Percentiles rank a stretch among this genome's conserved stretches.
Conservation (phyloP, 2,113 vertebrate species). For the Lamprotornis superbus region DNA sequence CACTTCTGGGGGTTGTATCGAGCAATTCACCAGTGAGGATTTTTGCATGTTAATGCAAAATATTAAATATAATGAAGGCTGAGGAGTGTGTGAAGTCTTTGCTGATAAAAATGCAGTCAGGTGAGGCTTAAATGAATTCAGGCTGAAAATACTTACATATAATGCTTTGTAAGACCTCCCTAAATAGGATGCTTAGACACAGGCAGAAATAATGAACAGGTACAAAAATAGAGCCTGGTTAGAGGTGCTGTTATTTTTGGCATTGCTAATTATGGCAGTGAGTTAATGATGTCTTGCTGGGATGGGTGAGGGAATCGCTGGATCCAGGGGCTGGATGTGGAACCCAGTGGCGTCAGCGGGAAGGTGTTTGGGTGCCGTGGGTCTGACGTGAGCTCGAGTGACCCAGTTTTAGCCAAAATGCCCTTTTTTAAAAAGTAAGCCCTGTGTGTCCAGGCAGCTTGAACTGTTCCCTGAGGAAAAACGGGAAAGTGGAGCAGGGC, state of each 20-base stretch:
- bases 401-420: neutral
- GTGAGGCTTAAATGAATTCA: neutral
- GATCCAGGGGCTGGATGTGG: neutral
- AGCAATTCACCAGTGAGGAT: neutral
- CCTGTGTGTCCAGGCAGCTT: too few species aligned
- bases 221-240: neutral
- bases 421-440: neutral
- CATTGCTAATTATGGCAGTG: neutral
- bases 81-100: neutral
- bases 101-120: neutral
- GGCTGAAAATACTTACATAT: neutral
- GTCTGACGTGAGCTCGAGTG: neutral
- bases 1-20: neutral
- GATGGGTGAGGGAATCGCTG: neutral
- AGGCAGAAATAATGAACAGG: neutral
- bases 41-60: neutral
- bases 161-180: neutral
- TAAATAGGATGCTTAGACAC: neutral
- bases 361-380: rapidly evolving
- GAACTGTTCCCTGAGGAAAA: neutral
- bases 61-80: neutral
- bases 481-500: neutral
- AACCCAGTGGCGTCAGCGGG: rapidly evolving
- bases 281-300: neutral
- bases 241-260: neutral